A percentile compares a stretch with the other conserved stretches of the same genome.
These are phyloP conservation scores for Endomychus coccineus DNA, from an alignment of 2,888 invertebrate species.

Conservation along the genomic window DNA sequence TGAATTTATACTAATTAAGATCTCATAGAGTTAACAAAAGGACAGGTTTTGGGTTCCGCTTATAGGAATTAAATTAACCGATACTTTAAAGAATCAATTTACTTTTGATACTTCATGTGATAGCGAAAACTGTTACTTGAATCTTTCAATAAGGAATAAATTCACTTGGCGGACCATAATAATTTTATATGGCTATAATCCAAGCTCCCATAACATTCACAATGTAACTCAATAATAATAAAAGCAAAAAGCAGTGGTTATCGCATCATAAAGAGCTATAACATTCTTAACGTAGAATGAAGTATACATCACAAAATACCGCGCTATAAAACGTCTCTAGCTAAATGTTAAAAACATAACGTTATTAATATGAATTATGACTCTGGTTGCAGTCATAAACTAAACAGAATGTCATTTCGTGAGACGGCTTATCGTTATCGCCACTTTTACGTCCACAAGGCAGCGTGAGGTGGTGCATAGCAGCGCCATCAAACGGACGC, in stretches of 20 bases:
- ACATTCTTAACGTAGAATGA: background rate
- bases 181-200: too few relatives aligned
- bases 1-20: too few relatives aligned
- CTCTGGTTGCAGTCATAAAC: constrained; percentile 40
- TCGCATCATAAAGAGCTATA: constrained; percentile 4
- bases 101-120: too few relatives aligned
- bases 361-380: constrained; percentile 42
- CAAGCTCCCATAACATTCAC: too few relatives aligned
- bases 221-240: background rate
- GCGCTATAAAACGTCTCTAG: constrained; percentile 20
- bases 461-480: constrained; percentile 31
- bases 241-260: constrained; percentile 1
- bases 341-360: constrained; percentile 30
- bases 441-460: constrained; percentile 33
- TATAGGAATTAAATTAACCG: too few relatives aligned
- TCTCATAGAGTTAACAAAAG: too few relatives aligned
- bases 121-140: too few relatives aligned
- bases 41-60: too few relatives aligned
- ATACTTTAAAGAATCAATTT: too few relatives aligned
- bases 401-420: constrained; percentile 43
- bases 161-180: too few relatives aligned
- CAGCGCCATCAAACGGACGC: too few relatives aligned
- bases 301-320: constrained; percentile 15
- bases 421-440: constrained; percentile 43
- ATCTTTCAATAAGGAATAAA: too few relatives aligned